phyloP scores from a whole-genome alignment of 2,888 invertebrate species.

The Meteorus colon region DNA sequence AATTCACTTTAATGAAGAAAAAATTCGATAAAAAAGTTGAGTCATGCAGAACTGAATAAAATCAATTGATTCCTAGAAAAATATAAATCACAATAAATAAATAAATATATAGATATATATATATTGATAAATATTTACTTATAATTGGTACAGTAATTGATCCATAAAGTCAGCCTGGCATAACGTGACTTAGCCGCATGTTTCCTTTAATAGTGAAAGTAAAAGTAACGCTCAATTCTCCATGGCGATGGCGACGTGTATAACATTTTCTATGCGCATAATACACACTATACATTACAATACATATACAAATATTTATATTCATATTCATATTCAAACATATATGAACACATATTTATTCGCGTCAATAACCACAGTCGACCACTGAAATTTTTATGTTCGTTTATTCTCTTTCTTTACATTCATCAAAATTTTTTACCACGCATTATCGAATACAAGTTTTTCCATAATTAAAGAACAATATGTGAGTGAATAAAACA shows the following conservation, averaged over 20 bases:
- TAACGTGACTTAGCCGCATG: conserved; percentile 58
- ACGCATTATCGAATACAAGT: not conserved
- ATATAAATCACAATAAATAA: not conserved
- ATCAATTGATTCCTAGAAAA: not conserved
- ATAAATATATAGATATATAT: not conserved
- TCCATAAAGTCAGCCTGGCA: conserved; percentile 66
- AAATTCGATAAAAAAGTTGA: not conserved
- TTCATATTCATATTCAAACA: not conserved
- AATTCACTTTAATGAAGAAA: not conserved
- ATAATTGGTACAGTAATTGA: conserved; percentile 61
- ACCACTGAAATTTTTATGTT: not conserved
- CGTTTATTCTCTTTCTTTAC: not conserved
- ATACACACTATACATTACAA: conserved; percentile 12
- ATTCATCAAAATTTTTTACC: not conserved
- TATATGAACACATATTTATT: not conserved
- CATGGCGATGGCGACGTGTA: conserved; percentile 8
- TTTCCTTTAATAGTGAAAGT: conserved; percentile 64
- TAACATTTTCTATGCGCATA: conserved; percentile 25
- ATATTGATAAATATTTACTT: conserved; percentile 61
- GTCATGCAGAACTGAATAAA: conserved; percentile 5
- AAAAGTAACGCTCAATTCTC: conserved; percentile 55
- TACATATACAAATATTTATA: conserved; percentile 14
- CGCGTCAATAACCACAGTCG: not conserved
- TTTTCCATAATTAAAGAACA: not conserved
- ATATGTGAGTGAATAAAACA: not conserved